Evolutionary conservation across 1,140 invertebrate genomes (phyloP).

Genomic region (Brachionus rubens): DNA sequence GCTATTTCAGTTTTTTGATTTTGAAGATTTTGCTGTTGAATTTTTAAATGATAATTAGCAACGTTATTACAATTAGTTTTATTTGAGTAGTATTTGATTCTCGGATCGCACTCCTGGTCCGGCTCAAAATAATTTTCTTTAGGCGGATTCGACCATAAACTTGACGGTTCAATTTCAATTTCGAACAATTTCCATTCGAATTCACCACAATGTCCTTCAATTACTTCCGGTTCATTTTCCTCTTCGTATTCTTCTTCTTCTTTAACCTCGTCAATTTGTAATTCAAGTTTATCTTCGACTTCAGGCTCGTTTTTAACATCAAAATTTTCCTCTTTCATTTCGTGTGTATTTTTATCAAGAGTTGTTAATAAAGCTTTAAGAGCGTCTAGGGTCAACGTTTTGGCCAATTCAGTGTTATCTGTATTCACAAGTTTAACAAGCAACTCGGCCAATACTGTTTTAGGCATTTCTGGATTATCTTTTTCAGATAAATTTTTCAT

Average conservation of each 20-base stretch:
- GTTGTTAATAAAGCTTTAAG: not conserved
- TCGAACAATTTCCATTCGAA: slow-evolving; percentile 6
- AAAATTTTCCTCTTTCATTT: not conserved
- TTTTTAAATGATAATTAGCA: slow-evolving; percentile 33
- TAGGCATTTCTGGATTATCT: slow-evolving; percentile 2
- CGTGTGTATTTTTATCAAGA: not conserved
- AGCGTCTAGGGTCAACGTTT: slow-evolving; percentile 8
- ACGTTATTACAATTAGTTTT: slow-evolving; percentile 36
- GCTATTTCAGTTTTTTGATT: slow-evolving; percentile 9
- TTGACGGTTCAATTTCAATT: slow-evolving; percentile 21
- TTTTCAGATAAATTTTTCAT: slow-evolving; percentile 16
- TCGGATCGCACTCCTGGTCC: slow-evolving; percentile 31
- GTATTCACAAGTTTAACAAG: slow-evolving; percentile 43
- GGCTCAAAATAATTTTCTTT: not conserved
- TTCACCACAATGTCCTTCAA: slow-evolving; percentile 13
- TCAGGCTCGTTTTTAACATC: not conserved
- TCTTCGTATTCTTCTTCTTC: slow-evolving; percentile 3
- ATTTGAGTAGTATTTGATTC: slow-evolving; percentile 33
- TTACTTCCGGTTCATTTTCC: not conserved
- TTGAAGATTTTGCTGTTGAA: slow-evolving; percentile 29
- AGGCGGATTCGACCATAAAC: slow-evolving; percentile 12
- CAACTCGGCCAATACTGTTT: slow-evolving; percentile 1
- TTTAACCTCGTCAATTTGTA: slow-evolving; percentile 18
- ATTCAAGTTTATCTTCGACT: not conserved
- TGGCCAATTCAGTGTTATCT: slow-evolving; percentile 8